Base-by-base conservation (phyloP, 2,797 vertebrate species). In the Aselliscus stoliczkanus region DNA sequence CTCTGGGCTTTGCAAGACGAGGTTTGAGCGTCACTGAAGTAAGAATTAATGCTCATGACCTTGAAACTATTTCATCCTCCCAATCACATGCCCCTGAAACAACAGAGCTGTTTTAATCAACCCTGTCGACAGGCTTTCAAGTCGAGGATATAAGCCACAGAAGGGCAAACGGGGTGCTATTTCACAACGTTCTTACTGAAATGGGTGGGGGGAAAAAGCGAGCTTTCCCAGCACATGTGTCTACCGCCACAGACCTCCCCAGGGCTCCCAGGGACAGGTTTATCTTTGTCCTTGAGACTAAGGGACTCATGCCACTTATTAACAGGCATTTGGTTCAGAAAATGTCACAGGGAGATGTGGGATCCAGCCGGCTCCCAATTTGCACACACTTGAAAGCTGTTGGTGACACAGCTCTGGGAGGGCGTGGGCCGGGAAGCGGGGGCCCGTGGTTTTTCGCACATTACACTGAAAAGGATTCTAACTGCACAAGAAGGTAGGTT, bases 381-480 rank as follows among this genome's bases (percentile, higher is more conserved):
- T 96, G 83, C 92, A 97, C 95, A 95, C 94, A 94, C 90, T 96
- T 76, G 90, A 86, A 89, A 95, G 88, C 81, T 94, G 90, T 88
- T 92, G 90, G 77, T 75, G 96, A 75, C 31, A 79, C 58, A 82
- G 73, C 85, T 81, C 93, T 75, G 47, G 81, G 95, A 96, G 86
- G 56, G 72, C 1, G 52, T 96, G 90, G 96, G 93, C 67, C 85
- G 92, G 4, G 89, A 90, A 93, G 81, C 76, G 4, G 89, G 93
- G 94, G 81, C 76, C 80, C 79, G 2, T 70, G 77, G 69, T 62
- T 93, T 90, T 92, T 96, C 88, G 42, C 97, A 95, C 93, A 75
- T 92, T 82, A 65, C 58, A 93, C 92, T 82, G 70, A 54, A 65
- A 92, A 97, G 92, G 77, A 69, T 72, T 95, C 85, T 95, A 79